Evolutionary conservation across 2,888 invertebrate genomes (phyloP), one percentile per base, ranked within the genome.

Genomic region (Heliconius ismenius): DNA sequence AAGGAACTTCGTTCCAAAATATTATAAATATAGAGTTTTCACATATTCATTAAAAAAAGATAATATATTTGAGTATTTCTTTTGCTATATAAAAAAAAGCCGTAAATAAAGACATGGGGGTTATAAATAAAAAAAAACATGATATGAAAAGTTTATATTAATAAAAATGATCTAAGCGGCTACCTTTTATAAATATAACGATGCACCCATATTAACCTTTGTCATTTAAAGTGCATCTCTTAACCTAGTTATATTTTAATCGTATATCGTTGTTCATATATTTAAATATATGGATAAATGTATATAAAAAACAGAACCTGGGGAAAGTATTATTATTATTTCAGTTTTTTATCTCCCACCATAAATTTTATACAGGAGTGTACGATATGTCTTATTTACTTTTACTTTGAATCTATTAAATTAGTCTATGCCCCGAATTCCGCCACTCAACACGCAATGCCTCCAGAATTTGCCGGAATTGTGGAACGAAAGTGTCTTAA

Each of bases 151-250:
- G 36, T 64, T 28, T 6, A 64, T 36, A 36, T 36, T 64, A 24
- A 18, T 49, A 49, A 49, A 36, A 64, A 64, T 9, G 4, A 36
- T n/a, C 4, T 32, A 32, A 64, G n/a, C 21, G 32, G 36, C 58
- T n/a, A 58, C 10, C 21, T 4, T 36, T 64, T 64, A 64, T 64
- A 64, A 64, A 64, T 64, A 64, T 64, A 64, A 10, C 36, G 10
- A 36, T 64, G 21, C 10, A n/a, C 21, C 32, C 64, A 36, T 36
- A 11, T n/a, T 64, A 64, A 64, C 64, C 64, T 64, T 32, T 64
- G 64, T 64, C 36, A 11, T 64, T 64, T 64, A 64, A 32, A 64
- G 64, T 64, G 64, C 64, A 64, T 36, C 36, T 64, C 64, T 64
- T 32, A 32, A 32, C 64, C 64, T 64, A 64, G 32, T 36, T 64